phyloP scores from a whole-genome alignment of 1,140 invertebrate species.

The Cyclina sinensis region DNA sequence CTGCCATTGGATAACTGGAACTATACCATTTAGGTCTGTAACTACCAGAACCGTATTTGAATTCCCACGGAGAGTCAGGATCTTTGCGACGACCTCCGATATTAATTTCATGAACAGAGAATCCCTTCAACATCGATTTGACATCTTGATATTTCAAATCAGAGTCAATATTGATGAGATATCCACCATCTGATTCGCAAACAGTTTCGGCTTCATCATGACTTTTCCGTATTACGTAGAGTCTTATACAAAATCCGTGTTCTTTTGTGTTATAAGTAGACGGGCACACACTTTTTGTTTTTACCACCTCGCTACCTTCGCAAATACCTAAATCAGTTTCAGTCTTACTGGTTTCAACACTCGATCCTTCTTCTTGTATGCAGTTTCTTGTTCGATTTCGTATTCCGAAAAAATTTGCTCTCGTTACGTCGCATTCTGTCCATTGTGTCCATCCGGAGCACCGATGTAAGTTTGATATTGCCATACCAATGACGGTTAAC shows the following conservation, averaged over 20 bases:
- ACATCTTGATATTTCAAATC: neutral
- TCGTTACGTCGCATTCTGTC: slow-evolving; percentile 6
- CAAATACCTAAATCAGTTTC: neutral
- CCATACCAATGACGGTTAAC: slow-evolving; percentile 15
- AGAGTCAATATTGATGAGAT: neutral
- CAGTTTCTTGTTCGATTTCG: slow-evolving; percentile 1
- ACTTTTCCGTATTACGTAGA: neutral
- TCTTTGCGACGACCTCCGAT: neutral
- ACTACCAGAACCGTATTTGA: neutral
- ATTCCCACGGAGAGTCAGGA: neutral
- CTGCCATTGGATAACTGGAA: neutral
- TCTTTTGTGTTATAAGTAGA: neutral
- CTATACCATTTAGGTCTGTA: neutral
- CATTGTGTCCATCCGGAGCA: slow-evolving; percentile 5
- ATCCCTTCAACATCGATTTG: neutral
- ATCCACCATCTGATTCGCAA: neutral
- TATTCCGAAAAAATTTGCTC: neutral
- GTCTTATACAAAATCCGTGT: slow-evolving; percentile 24
- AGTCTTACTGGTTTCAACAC: neutral
- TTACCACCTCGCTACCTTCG: neutral
- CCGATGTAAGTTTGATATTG: neutral
- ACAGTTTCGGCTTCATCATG: neutral
- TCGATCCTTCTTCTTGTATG: neutral
- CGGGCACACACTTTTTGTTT: neutral
- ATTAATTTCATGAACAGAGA: neutral